phyloP scores from a whole-genome alignment of 92 coral and sea anemone genomes.

The Scolanthus callimorphus region DNA sequence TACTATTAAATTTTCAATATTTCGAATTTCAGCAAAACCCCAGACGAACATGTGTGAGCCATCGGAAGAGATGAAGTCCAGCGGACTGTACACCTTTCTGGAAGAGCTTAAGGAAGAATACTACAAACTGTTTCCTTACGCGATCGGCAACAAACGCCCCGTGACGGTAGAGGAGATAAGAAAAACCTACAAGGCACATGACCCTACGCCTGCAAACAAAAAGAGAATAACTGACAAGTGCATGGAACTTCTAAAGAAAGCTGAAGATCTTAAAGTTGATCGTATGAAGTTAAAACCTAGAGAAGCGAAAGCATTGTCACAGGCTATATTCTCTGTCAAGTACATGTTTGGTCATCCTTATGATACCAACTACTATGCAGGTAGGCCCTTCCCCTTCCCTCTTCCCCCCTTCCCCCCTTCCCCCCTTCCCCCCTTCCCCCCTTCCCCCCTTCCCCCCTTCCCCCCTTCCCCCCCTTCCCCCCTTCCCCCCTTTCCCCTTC shows the following conservation, averaged over 20 bases:
- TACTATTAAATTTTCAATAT: too few species aligned
- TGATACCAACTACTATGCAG: constrained; percentile 37
- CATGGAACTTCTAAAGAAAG: constrained; percentile 9
- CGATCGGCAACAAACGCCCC: constrained; percentile 34
- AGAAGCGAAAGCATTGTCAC: constrained; percentile 43
- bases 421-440: neutral
- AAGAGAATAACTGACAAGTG: constrained; percentile 29
- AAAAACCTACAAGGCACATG: constrained; percentile 29
- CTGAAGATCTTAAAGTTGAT: constrained; percentile 25
- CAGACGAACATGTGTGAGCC: constrained; percentile 29
- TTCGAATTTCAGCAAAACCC: too few species aligned
- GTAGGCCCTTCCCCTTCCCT: constrained; percentile 3
- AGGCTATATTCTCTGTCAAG: constrained; percentile 22
- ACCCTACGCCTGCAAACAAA: constrained; percentile 29
- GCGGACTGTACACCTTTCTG: constrained; percentile 26
- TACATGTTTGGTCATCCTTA: constrained; percentile 34
- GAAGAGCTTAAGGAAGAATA: constrained; percentile 17
- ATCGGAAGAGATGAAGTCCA: constrained; percentile 26
- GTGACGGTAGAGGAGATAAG: constrained; percentile 35
- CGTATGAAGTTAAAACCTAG: constrained; percentile 26
- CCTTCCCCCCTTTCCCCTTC: too few species aligned
- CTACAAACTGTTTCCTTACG: constrained; percentile 21
- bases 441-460: too few species aligned
- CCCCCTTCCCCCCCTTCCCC: too few species aligned
- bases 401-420: neutral